Evolutionary conservation across 2,797 vertebrate species (phyloP).

Genomic region (Lutjanus campechanus): DNA sequence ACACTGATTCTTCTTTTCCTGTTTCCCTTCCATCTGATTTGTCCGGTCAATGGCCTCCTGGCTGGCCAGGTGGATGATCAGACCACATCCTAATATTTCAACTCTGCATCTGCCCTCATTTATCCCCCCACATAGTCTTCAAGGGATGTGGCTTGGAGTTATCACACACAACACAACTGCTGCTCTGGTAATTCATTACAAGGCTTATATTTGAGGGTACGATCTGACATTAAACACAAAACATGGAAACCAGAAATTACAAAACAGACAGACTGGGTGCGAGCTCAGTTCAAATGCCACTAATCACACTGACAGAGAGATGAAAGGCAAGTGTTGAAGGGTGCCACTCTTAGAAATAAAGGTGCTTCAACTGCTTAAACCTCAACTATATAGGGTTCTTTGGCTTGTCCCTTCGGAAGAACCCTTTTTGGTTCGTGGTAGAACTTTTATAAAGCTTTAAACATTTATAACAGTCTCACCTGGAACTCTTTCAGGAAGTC

Average conservation of each 20-base stretch:
- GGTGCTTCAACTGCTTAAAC: no score
- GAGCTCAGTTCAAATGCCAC: slow-evolving; percentile 5
- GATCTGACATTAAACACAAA: slow-evolving; percentile 12
- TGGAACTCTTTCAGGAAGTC: no score
- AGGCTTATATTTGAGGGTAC: not conserved
- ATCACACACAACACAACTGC: not conserved
- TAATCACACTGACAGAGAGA: slow-evolving; percentile 27
- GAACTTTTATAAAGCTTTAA: no score
- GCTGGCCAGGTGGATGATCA: slow-evolving; percentile 42
- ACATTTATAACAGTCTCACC: no score
- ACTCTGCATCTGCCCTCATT: slow-evolving; percentile 32
- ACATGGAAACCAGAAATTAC: slow-evolving; percentile 29
- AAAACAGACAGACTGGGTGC: not conserved
- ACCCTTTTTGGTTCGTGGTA: no score
- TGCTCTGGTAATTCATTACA: not conserved
- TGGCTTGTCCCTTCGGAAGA: no score
- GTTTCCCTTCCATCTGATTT: slow-evolving; percentile 57
- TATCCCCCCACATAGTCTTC: not conserved
- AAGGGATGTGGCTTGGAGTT: not conserved
- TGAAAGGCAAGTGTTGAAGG: slow-evolving; percentile 28
- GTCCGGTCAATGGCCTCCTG: slow-evolving; percentile 59
- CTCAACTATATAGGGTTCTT: no score
- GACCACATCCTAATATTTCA: slow-evolving; percentile 23
- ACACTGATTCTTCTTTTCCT: slow-evolving; percentile 40
- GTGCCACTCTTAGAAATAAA: not conserved